Base-by-base conservation (phyloP, 2,113 vertebrate genomes). In the Maccullochella peelii region DNA sequence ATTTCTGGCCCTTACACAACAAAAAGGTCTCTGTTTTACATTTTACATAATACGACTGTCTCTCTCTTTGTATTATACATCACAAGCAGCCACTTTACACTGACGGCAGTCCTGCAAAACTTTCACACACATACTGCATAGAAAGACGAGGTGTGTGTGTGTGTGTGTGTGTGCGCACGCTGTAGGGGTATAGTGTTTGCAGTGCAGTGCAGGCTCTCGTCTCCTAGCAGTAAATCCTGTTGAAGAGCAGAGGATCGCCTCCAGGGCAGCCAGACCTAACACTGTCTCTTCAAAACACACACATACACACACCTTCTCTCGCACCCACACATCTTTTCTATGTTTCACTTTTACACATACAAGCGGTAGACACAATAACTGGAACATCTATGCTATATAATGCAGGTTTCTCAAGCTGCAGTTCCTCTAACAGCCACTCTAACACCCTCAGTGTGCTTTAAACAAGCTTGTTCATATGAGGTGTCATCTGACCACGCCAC, bases 211-310 rank as follows among this genome's bases (percentile, higher is more conserved):
- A 63, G 23, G 6, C 50, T 79, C 69, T 72, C 63, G 63, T 75
- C 77, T 85, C 20, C 33, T 18, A 21, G 21, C 49, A 73, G 27
- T 67, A 84, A 73, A 73, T 79, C 62, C 59, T 47, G 52, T 59
- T 84, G 50, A 67, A 72, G 57, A 63, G 57, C 11, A 30, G 49
- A 61, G 40, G 27, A 74, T 67, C 14, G 5, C 76, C 77, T 75
- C 21, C 44, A 61, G 77, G 30, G 70, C 20, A 73, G 27, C 27
- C 16, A 78, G 5, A 59, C 49, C 40, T 50, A 67, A 81, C 25
- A 18, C 0, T 5, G 12, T 54, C 72, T 50, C 44, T 62, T 69
- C n/a, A 63, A 36, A 50, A 62, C 21, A 33, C 9, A 68, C 30
- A 59, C 70, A 57, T 1, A 40, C 21, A 70, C 77, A 69, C 77